Conservation (phyloP, 2,113 vertebrate genomes). For the Peucedramus taeniatus region DNA sequence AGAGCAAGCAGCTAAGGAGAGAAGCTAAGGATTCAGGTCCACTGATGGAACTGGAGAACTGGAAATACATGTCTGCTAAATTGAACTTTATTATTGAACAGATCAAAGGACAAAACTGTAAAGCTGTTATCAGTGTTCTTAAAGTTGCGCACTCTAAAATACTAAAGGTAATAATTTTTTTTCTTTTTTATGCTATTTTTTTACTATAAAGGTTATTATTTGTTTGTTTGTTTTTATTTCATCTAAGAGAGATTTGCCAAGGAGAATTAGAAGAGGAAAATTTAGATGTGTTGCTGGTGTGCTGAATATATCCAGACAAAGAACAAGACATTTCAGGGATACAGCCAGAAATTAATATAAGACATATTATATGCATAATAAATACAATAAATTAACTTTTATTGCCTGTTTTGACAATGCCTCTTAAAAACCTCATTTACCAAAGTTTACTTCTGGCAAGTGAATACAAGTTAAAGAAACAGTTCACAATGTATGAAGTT, state of each 20-base stretch:
- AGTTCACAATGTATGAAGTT: not conserved
- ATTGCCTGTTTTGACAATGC: not conserved
- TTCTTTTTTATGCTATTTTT: not conserved
- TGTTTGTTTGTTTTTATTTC: not conserved
- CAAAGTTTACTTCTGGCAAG: not conserved
- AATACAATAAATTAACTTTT: not conserved
- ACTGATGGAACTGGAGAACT: conserved; percentile 79
- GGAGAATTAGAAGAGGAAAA: not conserved
- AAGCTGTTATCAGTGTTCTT: conserved; percentile 76
- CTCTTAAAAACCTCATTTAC: not conserved
- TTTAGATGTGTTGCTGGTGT: not conserved
- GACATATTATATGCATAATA: not conserved
- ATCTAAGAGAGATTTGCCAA: not conserved
- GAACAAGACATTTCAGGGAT: not conserved
- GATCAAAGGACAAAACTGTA: conserved; percentile 77
- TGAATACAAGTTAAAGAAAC: not conserved
- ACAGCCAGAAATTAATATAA: not conserved
- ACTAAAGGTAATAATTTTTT: conserved; percentile 70
- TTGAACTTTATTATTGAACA: conserved; percentile 83
- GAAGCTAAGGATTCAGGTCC: conserved; percentile 77
- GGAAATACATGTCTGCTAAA: conserved; percentile 78
- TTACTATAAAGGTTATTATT: not conserved
- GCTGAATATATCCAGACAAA: not conserved
- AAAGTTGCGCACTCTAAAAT: conserved; percentile 74
- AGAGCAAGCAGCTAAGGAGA: conserved; percentile 77